These are phyloP conservation scores for Hemicrepidius hirtus DNA, from an alignment of 2,888 invertebrate species.

Conservation along the genomic window DNA sequence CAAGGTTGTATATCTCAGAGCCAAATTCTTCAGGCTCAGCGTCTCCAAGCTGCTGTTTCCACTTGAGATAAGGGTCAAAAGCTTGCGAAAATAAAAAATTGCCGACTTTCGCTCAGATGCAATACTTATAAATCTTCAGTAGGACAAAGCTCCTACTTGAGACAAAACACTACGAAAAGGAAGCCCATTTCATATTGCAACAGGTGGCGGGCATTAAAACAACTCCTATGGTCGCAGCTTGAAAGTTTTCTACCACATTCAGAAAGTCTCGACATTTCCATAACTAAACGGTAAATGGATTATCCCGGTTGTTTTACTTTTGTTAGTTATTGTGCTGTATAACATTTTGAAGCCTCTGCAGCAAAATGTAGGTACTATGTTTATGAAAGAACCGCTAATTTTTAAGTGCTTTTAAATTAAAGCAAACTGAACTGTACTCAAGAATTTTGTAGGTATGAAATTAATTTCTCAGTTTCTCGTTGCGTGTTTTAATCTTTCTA, in stretches of 20 bases:
- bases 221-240: neutral
- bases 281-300: slow-evolving; percentile 6
- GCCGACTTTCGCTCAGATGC: slow-evolving; percentile 11
- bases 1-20: slow-evolving; percentile 8
- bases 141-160: neutral
- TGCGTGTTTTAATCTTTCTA: no score
- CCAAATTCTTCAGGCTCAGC: neutral
- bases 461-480: no score
- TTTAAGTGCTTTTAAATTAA: slow-evolving; percentile 28
- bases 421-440: slow-evolving; percentile 1
- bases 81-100: slow-evolving; percentile 9
- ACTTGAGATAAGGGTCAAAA: slow-evolving; percentile 1
- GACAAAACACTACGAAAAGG: neutral
- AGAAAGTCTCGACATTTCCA: neutral
- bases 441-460: neutral
- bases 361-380: neutral
- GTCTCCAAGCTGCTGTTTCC: neutral
- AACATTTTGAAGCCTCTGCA: neutral
- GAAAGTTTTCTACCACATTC: neutral
- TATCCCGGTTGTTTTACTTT: neutral
- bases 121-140: slow-evolving; percentile 15
- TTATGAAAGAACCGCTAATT: slow-evolving; percentile 2
- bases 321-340: neutral
- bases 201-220: slow-evolving; percentile 25
- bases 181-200: neutral